Evolutionary conservation across 2,113 vertebrate genomes (phyloP), one percentile per base, ranked within the genome.

Genomic region (Casuarius casuarius): DNA sequence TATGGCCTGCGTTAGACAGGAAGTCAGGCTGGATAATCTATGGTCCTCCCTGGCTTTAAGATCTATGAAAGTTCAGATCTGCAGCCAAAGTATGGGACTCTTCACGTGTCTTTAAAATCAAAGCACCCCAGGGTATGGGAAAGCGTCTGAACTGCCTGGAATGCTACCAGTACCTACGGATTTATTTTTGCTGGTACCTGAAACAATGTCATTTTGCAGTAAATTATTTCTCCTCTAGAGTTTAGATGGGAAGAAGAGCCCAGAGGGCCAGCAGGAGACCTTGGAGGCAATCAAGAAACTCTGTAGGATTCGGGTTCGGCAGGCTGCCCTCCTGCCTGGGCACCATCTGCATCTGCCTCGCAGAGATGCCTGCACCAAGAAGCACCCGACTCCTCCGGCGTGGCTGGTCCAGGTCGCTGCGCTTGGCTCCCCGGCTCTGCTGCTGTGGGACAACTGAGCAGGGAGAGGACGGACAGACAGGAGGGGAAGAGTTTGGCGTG

Each of bases 1-100:
- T 96, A 80, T 94, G 92, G 94, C 40, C 96, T 72, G 94, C 1
- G 89, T 97, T 97, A 97, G 81, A 38, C 8, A 78, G 95, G 92
- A 97, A 94, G 96, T 63, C 89, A 95, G 94, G 59, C 87, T 59
- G 91, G 71, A 97, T 97, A 97, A 97, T 97, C 92, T 85, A 97
- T 59, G 81, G 81, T 61, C 89, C 89, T 87, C 80, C 31, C 87
- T 94, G 91, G 78, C 94, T 91, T 28, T 10, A 65, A 86, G 91
- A 91, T 83, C 84, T 85, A 71, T 11, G 81, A 5, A 59, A 56
- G 95, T 96, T 97, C 95, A 96, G 91, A 97, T 94, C 89, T 91
- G 78, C 71, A 92, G 95, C 95, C 96, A 96, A 77, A 90, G 71
- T 6, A 19, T 48, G 94, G 92, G 89, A 77, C 63, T 92, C 84